Evolutionary conservation across 2,797 vertebrate species (phyloP).

Genomic region (Helostoma temminkii): DNA sequence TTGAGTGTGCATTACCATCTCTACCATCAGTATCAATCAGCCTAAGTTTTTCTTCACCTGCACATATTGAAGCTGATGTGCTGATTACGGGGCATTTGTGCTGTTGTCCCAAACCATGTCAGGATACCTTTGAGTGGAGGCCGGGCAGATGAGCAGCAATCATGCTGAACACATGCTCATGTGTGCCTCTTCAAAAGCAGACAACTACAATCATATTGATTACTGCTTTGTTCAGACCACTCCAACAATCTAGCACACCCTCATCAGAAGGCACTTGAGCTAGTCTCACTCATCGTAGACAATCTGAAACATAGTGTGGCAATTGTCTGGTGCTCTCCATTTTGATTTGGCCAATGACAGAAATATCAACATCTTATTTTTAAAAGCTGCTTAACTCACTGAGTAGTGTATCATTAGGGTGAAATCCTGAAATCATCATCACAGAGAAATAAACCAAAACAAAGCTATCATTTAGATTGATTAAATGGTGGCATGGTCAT

Average conservation of each 20-base stretch:
- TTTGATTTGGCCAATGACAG: constrained; percentile 63
- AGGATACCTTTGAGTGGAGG: constrained; percentile 57
- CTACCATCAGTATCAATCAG: constrained; percentile 42
- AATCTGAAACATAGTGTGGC: constrained; percentile 62
- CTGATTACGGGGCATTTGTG: constrained; percentile 60
- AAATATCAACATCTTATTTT: constrained; percentile 59
- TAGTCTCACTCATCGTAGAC: constrained; percentile 46
- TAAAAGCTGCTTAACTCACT: constrained; percentile 52
- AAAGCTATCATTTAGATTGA: constrained; percentile 37
- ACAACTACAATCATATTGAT: constrained; percentile 79
- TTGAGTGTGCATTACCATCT: constrained; percentile 33
- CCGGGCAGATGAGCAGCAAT: constrained; percentile 69
- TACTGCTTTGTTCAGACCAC: constrained; percentile 76
- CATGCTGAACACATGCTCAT: constrained; percentile 67
- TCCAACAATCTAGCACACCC: constrained; percentile 76
- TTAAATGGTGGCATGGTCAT: constrained; percentile 34
- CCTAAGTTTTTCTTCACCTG: constrained; percentile 33
- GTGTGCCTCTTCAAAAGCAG: constrained; percentile 71
- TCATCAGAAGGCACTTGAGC: constrained; percentile 67
- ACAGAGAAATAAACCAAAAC: constrained; percentile 41
- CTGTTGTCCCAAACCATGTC: constrained; percentile 58
- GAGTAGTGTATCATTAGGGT: constrained; percentile 52
- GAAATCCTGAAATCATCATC: constrained; percentile 57
- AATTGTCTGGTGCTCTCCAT: constrained; percentile 38
- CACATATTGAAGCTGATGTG: constrained; percentile 29